Conservation (phyloP, 2,797 vertebrate genomes). For the Tangara arthus region DNA sequence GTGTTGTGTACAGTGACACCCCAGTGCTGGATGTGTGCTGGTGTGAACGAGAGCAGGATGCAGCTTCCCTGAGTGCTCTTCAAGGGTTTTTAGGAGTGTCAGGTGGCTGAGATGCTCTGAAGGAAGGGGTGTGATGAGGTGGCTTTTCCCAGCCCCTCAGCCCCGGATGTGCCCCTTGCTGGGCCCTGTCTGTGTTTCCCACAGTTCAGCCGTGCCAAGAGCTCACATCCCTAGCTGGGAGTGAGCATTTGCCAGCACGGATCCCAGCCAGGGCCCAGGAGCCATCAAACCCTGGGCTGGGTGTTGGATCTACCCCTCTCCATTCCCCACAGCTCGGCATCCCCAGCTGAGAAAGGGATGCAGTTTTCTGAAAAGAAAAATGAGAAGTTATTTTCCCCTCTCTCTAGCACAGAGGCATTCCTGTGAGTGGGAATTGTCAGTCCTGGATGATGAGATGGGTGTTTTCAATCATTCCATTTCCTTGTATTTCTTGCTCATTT, state of each 20-base stretch:
- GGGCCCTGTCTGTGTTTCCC: not conserved
- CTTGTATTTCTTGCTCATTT: slow-evolving; percentile 32
- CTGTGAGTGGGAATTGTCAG: not conserved
- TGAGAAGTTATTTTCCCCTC: not conserved
- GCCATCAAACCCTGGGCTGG: not conserved
- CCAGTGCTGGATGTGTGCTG: accelerated
- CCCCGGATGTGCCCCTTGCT: not conserved
- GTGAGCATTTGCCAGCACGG: accelerated
- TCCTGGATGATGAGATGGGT: not conserved
- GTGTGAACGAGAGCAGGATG: not conserved
- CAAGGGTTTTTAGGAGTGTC: not conserved
- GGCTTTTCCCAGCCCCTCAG: not conserved
- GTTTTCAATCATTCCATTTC: slow-evolving; percentile 47
- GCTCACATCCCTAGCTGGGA: not conserved
- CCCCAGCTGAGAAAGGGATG: not conserved
- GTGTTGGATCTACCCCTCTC: not conserved
- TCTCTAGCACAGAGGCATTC: not conserved
- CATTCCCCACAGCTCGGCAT: not conserved
- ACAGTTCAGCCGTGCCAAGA: not conserved
- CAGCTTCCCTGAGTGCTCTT: not conserved
- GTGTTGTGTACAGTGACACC: accelerated
- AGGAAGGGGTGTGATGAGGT: not conserved
- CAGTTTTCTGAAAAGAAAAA: not conserved
- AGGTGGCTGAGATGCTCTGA: not conserved
- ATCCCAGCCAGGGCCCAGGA: not conserved